Conservation (phyloP, 2,113 vertebrate species). For the Sinocyclocheilus anshuiensis region DNA sequence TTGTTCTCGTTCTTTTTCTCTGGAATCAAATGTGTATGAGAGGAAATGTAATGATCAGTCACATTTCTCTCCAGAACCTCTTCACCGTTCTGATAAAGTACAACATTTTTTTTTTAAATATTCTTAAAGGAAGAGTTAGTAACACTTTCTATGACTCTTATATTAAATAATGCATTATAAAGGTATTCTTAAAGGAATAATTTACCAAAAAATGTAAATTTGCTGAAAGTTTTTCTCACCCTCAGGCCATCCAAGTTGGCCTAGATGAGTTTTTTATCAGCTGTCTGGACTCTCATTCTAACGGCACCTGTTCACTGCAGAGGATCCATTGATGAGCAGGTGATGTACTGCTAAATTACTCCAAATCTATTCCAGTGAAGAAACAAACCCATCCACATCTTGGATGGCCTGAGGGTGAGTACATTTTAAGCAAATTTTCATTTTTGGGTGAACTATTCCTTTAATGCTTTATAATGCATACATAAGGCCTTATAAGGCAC, state of each 20-base stretch:
- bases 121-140: background rate
- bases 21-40: conserved; percentile 90
- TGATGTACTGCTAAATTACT: too few relatives aligned
- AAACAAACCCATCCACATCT: background rate
- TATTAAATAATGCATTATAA: background rate
- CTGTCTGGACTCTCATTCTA: background rate
- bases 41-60: conserved; percentile 82
- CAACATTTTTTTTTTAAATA: too few relatives aligned
- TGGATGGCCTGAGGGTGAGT: background rate
- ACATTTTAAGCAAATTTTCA: too few relatives aligned
- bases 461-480: too few relatives aligned
- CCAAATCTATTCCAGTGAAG: background rate
- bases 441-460: too few relatives aligned
- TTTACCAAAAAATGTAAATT: background rate
- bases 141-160: background rate
- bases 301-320: background rate
- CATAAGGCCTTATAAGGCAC: too few relatives aligned
- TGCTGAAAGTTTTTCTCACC: background rate
- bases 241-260: background rate
- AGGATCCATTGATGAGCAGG: too few relatives aligned
- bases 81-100: background rate
- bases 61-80: conserved; percentile 42
- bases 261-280: too few relatives aligned
- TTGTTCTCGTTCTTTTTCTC: conserved; percentile 78
- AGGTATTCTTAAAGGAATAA: background rate